These are phyloP conservation scores for Riptortus pedestris DNA, from an alignment of 1,140 invertebrate genomes.

Conservation along the genomic window DNA sequence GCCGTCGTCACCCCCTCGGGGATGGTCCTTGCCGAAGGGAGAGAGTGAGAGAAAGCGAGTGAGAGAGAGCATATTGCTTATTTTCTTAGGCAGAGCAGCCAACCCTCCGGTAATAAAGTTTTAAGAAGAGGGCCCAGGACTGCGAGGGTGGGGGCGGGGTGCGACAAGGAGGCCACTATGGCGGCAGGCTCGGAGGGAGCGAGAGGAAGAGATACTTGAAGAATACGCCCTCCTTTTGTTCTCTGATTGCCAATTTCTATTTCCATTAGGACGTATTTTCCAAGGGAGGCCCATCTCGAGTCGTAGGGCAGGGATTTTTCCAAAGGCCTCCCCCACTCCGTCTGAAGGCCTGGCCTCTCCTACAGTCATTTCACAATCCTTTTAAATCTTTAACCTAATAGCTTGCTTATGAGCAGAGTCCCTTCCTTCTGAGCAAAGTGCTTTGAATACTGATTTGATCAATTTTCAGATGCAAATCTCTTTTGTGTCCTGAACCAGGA, in stretches of 20 bases:
- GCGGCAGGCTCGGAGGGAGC: not conserved
- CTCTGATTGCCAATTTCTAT: slow-evolving; percentile 21
- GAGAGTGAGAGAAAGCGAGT: too few species aligned
- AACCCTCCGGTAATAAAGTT: not conserved
- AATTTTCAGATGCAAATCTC: slow-evolving; percentile 6
- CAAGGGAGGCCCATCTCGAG: not conserved
- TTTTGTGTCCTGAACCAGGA: not conserved
- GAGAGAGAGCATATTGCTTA: slow-evolving; percentile 7
- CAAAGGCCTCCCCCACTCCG: not conserved
- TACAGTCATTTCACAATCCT: slow-evolving; percentile 6
- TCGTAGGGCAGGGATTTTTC: not conserved
- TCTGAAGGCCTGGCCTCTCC: not conserved
- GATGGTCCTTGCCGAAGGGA: too few species aligned
- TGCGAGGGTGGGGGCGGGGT: not conserved
- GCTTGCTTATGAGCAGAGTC: slow-evolving; percentile 13
- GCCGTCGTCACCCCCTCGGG: too few species aligned
- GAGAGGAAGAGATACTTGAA: not conserved
- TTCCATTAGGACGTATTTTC: slow-evolving; percentile 19
- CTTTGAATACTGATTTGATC: slow-evolving; percentile 16
- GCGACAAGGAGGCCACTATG: not conserved
- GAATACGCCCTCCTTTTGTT: slow-evolving; percentile 14
- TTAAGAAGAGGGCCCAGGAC: not conserved
- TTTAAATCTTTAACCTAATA: slow-evolving; percentile 19
- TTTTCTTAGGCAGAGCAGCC: slow-evolving; percentile 1
- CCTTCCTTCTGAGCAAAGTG: not conserved